Evolutionary conservation across 2,888 invertebrate genomes (phyloP).

Genomic region (Cerceris ruficornis): DNA sequence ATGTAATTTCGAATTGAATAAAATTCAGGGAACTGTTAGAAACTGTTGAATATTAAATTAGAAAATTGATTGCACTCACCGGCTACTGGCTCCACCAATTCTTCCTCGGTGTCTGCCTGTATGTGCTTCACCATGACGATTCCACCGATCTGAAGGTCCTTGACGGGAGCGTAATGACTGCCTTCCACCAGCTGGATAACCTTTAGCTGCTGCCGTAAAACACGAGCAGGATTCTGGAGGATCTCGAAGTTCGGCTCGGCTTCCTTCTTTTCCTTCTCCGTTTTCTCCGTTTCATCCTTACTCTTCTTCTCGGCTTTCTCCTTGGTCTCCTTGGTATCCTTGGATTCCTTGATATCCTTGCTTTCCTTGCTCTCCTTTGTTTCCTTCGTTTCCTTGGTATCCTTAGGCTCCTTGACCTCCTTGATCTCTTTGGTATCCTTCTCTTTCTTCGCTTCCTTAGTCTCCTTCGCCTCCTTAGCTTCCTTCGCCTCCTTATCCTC

Average conservation of each 20-base stretch:
- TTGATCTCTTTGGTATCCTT: conserved; percentile 68
- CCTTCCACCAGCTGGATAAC: conserved; percentile 91
- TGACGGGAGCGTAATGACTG: conserved; percentile 91
- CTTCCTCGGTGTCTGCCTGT: conserved; percentile 90
- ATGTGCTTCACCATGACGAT: conserved; percentile 96
- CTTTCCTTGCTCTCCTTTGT: conserved; percentile 80
- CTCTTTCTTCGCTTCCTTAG: conserved; percentile 83
- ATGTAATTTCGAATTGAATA: no score
- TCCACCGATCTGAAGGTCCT: conserved; percentile 96
- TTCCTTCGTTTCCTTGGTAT: conserved; percentile 80
- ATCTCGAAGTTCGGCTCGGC: conserved; percentile 96
- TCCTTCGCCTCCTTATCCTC: conserved; percentile 82
- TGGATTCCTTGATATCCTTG: conserved; percentile 82
- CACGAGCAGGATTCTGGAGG: conserved; percentile 96
- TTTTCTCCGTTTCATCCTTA: conserved; percentile 83
- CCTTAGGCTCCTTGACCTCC: conserved; percentile 79
- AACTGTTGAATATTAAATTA: not conserved
- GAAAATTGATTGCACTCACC: conserved; percentile 78
- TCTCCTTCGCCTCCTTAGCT: conserved; percentile 79
- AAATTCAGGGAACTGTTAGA: no score
- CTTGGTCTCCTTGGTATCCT: conserved; percentile 81
- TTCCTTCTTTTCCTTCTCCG: conserved; percentile 85
- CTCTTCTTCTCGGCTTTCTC: conserved; percentile 80
- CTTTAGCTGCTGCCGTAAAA: conserved; percentile 95
- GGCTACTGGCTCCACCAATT: conserved; percentile 95